Evolutionary conservation across 2,113 vertebrate genomes (phyloP).

Genomic region (Eonycteris spelaea): DNA sequence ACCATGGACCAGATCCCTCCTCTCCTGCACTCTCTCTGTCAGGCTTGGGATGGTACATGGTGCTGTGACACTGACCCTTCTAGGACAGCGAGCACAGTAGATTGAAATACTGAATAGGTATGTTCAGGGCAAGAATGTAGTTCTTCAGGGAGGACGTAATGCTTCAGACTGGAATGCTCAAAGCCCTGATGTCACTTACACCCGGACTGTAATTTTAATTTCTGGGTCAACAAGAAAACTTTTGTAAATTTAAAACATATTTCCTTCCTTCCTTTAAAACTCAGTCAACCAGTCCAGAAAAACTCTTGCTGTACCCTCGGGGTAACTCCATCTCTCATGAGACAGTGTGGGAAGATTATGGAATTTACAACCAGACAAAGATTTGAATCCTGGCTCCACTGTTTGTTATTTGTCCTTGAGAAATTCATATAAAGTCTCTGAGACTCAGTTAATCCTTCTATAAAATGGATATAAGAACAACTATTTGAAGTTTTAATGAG

Average conservation of each 20-base stretch:
- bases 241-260: constrained; percentile 20
- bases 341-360: not conserved
- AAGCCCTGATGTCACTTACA: not conserved
- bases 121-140: not conserved
- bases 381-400: constrained; percentile 4
- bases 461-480: not conserved
- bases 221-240: not conserved
- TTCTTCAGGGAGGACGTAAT: not conserved
- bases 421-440: not conserved
- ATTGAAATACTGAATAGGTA: not conserved
- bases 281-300: not conserved
- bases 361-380: not conserved
- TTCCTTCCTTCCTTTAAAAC: not conserved
- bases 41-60: not conserved
- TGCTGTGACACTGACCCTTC: not conserved
- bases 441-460: not conserved
- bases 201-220: not conserved
- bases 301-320: not conserved
- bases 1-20: not conserved
- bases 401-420: not conserved
- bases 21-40: not conserved
- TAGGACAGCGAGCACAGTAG: not conserved
- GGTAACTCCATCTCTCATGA: not conserved
- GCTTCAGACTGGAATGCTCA: not conserved
- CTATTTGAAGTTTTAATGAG: constrained; percentile 1